Percentiles rank a stretch among this genome's conserved stretches.
phyloP scores from a whole-genome alignment of 64 coral and sea anemone species.

The Montipora sp. region DNA sequence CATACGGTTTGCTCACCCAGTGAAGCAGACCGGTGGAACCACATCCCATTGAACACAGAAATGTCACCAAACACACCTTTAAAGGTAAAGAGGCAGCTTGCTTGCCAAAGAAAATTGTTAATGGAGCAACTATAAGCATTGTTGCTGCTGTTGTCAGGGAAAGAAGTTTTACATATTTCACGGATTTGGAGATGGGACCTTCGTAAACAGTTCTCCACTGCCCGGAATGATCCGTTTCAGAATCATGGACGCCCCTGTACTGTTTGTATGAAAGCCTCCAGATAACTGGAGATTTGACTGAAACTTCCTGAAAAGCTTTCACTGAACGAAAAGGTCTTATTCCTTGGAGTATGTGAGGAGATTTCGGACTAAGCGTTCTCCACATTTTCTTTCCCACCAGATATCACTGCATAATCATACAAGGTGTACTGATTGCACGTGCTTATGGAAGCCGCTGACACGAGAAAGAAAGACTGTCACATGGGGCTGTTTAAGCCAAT shows the following conservation, averaged over 20 bases:
- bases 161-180: conserved; percentile 87
- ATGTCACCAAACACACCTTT: conserved; percentile 76
- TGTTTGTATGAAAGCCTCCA: neutral
- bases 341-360: neutral
- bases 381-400: neutral
- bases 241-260: neutral
- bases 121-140: conserved; percentile 69
- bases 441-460: conserved; percentile 17
- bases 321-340: neutral
- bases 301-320: neutral
- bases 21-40: conserved; percentile 88
- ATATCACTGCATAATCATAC: too few relatives aligned
- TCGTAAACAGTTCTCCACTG: conserved; percentile 94
- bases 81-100: conserved; percentile 78
- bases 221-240: neutral
- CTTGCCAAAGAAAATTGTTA: conserved; percentile 92
- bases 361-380: neutral
- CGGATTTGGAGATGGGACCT: conserved; percentile 89
- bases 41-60: conserved; percentile 81
- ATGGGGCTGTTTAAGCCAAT: conserved; percentile 7
- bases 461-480: neutral
- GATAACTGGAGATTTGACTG: neutral
- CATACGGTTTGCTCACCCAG: conserved; percentile 81
- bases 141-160: conserved; percentile 87
- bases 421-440: neutral